Conservation (phyloP, 2,888 invertebrate genomes). For the Leptinotarsa peninsularis region DNA sequence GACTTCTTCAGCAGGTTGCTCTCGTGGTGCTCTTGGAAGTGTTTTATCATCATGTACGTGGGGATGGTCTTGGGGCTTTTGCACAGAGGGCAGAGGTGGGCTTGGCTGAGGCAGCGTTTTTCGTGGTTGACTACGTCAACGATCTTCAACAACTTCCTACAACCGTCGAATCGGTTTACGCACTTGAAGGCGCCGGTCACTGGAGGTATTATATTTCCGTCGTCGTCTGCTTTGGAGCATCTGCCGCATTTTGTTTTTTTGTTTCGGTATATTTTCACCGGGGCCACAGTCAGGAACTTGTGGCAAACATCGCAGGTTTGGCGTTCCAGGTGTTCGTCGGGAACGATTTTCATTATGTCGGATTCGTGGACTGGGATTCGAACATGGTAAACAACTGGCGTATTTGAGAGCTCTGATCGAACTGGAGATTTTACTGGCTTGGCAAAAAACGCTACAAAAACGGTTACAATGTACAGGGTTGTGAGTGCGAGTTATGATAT, state of each 20-base stretch:
- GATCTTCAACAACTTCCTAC: background rate
- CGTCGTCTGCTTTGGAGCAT: too few species aligned
- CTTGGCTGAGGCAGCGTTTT: background rate
- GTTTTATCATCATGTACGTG: background rate
- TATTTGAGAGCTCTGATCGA: too few species aligned
- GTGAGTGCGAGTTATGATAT: too few species aligned
- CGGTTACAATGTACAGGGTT: too few species aligned
- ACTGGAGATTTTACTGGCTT: too few species aligned
- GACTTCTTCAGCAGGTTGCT: background rate
- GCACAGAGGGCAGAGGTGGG: background rate
- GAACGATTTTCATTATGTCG: too few species aligned
- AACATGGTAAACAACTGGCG: too few species aligned
- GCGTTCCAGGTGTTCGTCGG: background rate
- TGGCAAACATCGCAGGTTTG: background rate
- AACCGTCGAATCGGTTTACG: constrained; percentile 1
- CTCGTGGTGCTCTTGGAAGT: background rate
- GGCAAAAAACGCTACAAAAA: too few species aligned
- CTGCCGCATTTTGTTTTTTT: background rate
- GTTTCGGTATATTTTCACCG: background rate
- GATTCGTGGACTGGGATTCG: too few species aligned
- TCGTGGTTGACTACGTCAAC: background rate
- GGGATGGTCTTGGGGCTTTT: background rate
- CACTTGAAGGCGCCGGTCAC: background rate
- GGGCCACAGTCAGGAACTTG: background rate
- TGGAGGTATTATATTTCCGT: too few species aligned